A percentile compares a stretch with the other conserved stretches of the same genome.
Evolutionary conservation across 1,140 invertebrate genomes (phyloP).

Genomic region (Polypedilum vanderplanki): DNA sequence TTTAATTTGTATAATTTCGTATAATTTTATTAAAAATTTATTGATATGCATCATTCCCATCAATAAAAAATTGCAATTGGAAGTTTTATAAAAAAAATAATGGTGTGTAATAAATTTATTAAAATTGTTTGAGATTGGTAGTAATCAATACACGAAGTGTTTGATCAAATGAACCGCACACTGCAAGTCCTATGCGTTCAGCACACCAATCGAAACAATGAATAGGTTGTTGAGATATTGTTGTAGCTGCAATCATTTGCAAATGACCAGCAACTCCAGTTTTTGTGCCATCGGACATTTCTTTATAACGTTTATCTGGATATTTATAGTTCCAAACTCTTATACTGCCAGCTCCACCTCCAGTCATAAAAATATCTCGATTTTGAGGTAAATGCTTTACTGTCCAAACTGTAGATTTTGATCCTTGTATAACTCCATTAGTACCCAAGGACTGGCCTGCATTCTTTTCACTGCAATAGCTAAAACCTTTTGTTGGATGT

Average conservation of each 20-base stretch:
- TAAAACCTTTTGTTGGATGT: constrained; percentile 81
- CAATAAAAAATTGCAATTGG: neutral
- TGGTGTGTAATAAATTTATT: constrained; percentile 33
- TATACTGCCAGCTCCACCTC: constrained; percentile 79
- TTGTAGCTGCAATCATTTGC: constrained; percentile 68
- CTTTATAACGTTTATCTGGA: constrained; percentile 63
- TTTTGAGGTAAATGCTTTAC: constrained; percentile 87
- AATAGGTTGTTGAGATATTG: constrained; percentile 81
- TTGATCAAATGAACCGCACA: constrained; percentile 90
- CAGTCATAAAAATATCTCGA: constrained; percentile 86
- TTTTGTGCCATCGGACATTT: constrained; percentile 60
- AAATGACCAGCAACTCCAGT: constrained; percentile 70
- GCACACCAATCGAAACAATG: constrained; percentile 85
- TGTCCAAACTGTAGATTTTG: constrained; percentile 81
- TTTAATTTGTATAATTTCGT: constrained; percentile 1
- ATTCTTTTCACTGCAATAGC: constrained; percentile 62
- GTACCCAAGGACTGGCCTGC: constrained; percentile 43
- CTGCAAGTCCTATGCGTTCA: constrained; percentile 79
- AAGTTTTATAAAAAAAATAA: neutral
- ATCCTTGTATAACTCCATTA: constrained; percentile 48
- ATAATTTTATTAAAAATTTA: neutral
- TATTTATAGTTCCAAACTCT: constrained; percentile 92
- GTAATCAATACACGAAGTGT: constrained; percentile 78
- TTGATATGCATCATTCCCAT: neutral
- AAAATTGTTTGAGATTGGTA: constrained; percentile 72